Evolutionary conservation across 2,113 vertebrate species (phyloP).

Genomic region (Trogon melanurus): DNA sequence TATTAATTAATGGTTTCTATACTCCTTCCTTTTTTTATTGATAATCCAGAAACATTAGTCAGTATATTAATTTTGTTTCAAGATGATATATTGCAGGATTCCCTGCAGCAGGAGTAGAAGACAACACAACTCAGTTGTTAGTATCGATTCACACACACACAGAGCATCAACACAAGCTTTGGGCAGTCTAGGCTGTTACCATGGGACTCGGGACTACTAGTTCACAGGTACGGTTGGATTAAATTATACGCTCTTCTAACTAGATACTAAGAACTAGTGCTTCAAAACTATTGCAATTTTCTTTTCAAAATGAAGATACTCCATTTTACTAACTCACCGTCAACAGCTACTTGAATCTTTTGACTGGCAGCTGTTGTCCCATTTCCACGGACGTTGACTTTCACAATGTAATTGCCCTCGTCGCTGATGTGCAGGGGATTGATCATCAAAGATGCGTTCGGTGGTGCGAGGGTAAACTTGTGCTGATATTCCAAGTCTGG

Average conservation of each 20-base stretch:
- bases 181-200: no score
- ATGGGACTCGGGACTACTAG: no score
- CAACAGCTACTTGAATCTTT: conserved; percentile 80
- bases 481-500: conserved; percentile 81
- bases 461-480: conserved; percentile 79
- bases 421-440: conserved; percentile 72
- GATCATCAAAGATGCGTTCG: conserved; percentile 80
- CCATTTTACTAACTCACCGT: conserved; percentile 74
- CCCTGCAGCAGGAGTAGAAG: background rate
- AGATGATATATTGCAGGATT: background rate
- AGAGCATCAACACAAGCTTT: no score
- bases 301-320: background rate
- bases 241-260: background rate
- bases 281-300: background rate
- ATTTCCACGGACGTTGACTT: conserved; percentile 80
- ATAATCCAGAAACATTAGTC: background rate
- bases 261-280: background rate
- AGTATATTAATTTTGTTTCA: background rate
- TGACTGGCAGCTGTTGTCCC: conserved; percentile 73
- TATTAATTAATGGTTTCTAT: background rate
- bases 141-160: background rate
- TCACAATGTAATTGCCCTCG: conserved; percentile 82
- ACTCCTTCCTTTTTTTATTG: background rate
- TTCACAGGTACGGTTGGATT: background rate
- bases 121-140: background rate